These are phyloP conservation scores for Sarcophaga rosellei DNA, from an alignment of 2,888 invertebrate species.

Conservation along the genomic window DNA sequence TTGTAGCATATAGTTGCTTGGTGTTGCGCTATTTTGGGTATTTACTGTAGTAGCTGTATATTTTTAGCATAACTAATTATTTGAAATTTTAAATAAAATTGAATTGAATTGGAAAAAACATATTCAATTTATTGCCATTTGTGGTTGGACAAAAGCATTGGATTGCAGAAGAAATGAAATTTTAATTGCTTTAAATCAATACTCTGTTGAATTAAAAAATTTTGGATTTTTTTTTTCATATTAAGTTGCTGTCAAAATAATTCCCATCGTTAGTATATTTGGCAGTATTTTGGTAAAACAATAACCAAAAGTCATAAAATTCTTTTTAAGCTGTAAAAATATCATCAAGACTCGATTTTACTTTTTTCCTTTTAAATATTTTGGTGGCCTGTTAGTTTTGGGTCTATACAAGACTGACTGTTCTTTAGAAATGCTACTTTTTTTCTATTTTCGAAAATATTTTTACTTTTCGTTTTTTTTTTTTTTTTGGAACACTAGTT, in stretches of 20 bases:
- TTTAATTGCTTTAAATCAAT: no score
- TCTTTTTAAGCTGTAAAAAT: conserved; percentile 80
- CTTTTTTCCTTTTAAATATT: not conserved
- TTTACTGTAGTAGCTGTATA: no score
- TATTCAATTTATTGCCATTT: no score
- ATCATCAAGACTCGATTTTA: conserved; percentile 74
- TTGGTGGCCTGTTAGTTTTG: conserved; percentile 15
- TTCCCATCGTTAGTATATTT: conserved; percentile 74
- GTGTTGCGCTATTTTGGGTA: no score
- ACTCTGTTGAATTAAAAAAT: no score
- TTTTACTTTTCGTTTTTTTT: conserved; percentile 35
- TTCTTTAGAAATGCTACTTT: conserved; percentile 10
- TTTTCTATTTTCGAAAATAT: conserved; percentile 26
- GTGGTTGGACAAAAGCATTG: no score
- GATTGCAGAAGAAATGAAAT: no score
- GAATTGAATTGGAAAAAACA: no score
- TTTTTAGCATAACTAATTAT: no score
- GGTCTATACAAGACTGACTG: not conserved
- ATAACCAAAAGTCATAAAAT: conserved; percentile 79
- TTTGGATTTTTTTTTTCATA: not conserved
- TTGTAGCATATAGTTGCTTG: no score
- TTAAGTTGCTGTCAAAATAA: conserved; percentile 46
- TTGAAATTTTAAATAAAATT: no score
- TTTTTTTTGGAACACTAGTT: conserved; percentile 52
- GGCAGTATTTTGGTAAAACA: conserved; percentile 72